Conservation (phyloP, 2,797 vertebrate species). For the Rhinogobio ventralis region DNA sequence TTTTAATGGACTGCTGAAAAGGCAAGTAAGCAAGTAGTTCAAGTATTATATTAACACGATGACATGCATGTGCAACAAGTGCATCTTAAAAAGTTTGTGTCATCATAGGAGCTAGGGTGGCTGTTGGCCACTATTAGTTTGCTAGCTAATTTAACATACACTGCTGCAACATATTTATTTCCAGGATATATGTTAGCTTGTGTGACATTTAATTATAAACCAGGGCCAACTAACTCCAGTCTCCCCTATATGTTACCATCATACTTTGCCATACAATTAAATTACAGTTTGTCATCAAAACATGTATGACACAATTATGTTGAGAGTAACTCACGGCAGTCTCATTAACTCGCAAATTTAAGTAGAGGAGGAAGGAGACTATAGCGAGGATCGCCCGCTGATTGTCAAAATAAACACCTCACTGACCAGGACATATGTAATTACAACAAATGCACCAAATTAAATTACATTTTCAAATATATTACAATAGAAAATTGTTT, state of each 20-base stretch:
- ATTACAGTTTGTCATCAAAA: neutral
- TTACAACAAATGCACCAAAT: too few relatives aligned
- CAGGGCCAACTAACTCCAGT: neutral
- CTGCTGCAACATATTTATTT: neutral
- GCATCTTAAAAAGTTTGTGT: slow-evolving; percentile 22
- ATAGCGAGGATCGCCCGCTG: too few relatives aligned
- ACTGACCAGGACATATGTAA: too few relatives aligned
- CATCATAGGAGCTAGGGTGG: neutral
- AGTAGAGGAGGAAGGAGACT: neutral
- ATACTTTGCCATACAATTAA: neutral
- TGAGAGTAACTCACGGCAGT: neutral
- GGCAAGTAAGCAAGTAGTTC: slow-evolving; percentile 22
- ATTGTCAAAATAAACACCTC: too few relatives aligned
- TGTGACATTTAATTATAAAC: neutral
- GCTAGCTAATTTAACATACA: neutral
- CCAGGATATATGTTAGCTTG: neutral
- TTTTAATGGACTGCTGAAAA: slow-evolving; percentile 38
- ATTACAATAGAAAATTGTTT: too few relatives aligned
- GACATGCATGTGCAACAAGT: slow-evolving; percentile 19
- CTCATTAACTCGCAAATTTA: neutral
- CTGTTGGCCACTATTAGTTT: slow-evolving; percentile 13
- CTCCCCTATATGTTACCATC: neutral
- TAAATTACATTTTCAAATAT: too few relatives aligned
- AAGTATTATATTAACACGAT: slow-evolving; percentile 31
- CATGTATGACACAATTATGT: neutral